These are phyloP conservation scores for Agrypnia vestita DNA, from an alignment of 1,140 invertebrate genomes.

Conservation along the genomic window DNA sequence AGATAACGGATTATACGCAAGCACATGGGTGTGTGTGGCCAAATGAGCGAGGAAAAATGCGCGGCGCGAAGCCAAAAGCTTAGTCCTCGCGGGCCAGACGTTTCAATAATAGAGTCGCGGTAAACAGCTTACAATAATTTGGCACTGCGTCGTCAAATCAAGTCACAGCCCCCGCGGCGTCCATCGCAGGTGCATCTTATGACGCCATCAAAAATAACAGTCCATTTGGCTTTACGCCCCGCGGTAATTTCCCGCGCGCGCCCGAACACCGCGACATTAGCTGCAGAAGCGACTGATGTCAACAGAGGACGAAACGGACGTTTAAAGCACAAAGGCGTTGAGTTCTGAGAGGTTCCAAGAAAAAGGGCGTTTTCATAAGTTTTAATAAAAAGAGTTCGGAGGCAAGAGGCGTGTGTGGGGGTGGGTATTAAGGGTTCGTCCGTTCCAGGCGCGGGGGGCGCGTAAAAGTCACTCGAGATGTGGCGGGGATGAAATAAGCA, in stretches of 20 bases:
- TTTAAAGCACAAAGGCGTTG: constrained; percentile 9
- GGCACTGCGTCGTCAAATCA: constrained; percentile 44
- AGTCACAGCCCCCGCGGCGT: constrained; percentile 34
- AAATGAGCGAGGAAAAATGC: not conserved
- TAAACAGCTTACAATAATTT: constrained; percentile 41
- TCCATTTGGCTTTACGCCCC: constrained; percentile 54
- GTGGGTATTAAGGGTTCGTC: not conserved
- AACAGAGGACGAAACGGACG: constrained; percentile 24
- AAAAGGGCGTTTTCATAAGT: not conserved
- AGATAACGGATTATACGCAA: too few species aligned
- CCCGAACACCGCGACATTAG: constrained; percentile 24
- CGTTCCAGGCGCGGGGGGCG: constrained; percentile 4
- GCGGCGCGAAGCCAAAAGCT: not conserved
- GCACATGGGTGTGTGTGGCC: not conserved
- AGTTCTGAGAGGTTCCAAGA: constrained; percentile 18
- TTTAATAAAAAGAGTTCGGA: constrained; percentile 18
- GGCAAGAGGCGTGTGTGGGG: constrained; percentile 21
- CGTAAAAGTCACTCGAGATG: constrained; percentile 30
- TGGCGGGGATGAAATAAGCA: constrained; percentile 18
- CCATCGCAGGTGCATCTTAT: constrained; percentile 59
- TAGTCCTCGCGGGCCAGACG: not conserved
- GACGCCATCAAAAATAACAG: constrained; percentile 59
- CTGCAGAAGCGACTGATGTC: constrained; percentile 31
- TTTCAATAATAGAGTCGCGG: constrained; percentile 37
- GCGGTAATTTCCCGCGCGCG: constrained; percentile 7